Percentiles rank a stretch among this genome's conserved stretches.
phyloP scores from a whole-genome alignment of 2,113 vertebrate species.

The Ovis canadensis region DNA sequence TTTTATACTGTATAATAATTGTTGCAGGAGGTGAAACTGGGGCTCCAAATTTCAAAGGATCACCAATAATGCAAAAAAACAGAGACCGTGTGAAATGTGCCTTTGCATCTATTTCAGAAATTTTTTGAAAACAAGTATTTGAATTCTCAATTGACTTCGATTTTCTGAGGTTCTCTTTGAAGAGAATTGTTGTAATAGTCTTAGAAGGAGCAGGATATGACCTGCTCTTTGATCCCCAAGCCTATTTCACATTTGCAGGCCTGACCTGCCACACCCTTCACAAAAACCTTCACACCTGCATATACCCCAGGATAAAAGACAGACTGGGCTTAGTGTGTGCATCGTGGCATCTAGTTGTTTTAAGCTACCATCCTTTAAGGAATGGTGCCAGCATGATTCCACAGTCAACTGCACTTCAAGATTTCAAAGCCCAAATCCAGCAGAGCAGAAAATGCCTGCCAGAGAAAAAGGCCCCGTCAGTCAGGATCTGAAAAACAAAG shows the following conservation, averaged over 20 bases:
- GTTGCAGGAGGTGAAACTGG: not conserved
- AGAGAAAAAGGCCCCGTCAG: not conserved
- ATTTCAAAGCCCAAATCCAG: not conserved
- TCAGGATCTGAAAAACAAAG: not conserved
- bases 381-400: not conserved
- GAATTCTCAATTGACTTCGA: not conserved
- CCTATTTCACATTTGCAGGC: not conserved
- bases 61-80: not conserved
- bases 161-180: not conserved
- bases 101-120: not conserved
- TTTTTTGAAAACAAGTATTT: not conserved
- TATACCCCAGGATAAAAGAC: not conserved
- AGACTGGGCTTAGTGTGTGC: not conserved
- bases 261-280: not conserved
- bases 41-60: conserved; percentile 8
- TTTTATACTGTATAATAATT: not conserved
- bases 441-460: not conserved
- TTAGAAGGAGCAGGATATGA: not conserved
- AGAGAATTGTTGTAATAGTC: not conserved
- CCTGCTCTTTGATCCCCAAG: not conserved
- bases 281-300: not conserved
- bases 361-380: not conserved
- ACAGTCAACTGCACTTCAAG: not conserved
- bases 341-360: not conserved
- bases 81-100: not conserved